Evolutionary conservation across 2,888 invertebrate genomes (phyloP).

Genomic region (Syritta pipiens): DNA sequence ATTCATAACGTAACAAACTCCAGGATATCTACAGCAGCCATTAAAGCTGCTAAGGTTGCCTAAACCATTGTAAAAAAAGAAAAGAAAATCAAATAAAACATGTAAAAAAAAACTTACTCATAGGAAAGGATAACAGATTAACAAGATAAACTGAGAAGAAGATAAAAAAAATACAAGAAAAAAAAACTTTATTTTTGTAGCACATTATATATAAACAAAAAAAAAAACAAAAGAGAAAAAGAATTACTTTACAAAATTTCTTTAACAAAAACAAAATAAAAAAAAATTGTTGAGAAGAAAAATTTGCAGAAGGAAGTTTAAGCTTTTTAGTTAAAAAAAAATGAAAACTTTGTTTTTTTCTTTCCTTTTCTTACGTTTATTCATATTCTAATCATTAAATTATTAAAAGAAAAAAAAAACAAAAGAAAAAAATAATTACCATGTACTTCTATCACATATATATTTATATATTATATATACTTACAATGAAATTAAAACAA

Average conservation of each 20-base stretch:
- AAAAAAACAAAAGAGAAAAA: conserved; percentile 1
- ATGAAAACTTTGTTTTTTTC: background rate
- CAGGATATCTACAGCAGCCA: background rate
- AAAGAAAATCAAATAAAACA: background rate
- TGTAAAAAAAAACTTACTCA: conserved; percentile 19
- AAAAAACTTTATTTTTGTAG: conserved; percentile 67
- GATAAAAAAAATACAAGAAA: conserved; percentile 17
- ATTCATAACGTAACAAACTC: background rate
- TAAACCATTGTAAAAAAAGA: conserved; percentile 7
- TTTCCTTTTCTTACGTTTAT: background rate
- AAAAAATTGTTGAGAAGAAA: conserved; percentile 57
- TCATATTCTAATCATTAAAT: conserved; percentile 56
- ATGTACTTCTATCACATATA: conserved; percentile 68
- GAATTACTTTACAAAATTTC: conserved; percentile 37
- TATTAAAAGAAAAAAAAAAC: conserved; percentile 21
- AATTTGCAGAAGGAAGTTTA: conserved; percentile 33
- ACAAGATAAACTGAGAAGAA: conserved; percentile 2
- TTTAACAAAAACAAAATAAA: conserved; percentile 28
- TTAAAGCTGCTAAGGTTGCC: background rate
- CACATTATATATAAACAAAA: conserved; percentile 60
- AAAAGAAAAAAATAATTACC: conserved; percentile 51
- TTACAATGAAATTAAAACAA: conserved; percentile 52
- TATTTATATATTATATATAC: conserved; percentile 67
- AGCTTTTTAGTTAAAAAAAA: conserved; percentile 6
- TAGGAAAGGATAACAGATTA: conserved; percentile 50